Evolutionary conservation across 2,797 vertebrate species (phyloP).

Genomic region (Eulemur mongoz): DNA sequence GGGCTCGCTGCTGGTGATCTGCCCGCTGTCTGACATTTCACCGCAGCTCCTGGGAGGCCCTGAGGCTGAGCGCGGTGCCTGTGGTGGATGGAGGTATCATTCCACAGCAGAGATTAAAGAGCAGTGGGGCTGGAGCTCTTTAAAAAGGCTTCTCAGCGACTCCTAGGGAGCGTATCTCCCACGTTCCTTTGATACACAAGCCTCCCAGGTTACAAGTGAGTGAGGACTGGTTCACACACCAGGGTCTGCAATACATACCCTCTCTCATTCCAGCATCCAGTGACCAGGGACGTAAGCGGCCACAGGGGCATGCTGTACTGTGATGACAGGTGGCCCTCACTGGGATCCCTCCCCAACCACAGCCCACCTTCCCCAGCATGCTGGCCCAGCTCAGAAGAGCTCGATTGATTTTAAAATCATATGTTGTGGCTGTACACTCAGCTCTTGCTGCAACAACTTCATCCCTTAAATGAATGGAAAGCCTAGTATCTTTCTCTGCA

Average conservation of each 20-base stretch:
- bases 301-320: background rate
- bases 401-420: background rate
- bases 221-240: background rate
- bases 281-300: background rate
- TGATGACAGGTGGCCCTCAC: background rate
- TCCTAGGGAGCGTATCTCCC: background rate
- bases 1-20: background rate
- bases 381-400: background rate
- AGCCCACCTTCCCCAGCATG: background rate
- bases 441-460: background rate
- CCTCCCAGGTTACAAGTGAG: background rate
- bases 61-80: background rate
- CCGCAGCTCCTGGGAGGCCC: background rate
- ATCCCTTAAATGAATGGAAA: background rate
- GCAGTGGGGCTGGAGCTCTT: background rate
- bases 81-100: background rate
- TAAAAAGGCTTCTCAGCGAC: background rate
- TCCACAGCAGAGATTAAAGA: slow-evolving; percentile 18
- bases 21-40: background rate
- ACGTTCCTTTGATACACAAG: background rate
- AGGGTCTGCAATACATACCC: background rate
- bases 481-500: background rate
- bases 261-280: background rate
- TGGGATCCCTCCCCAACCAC: background rate
- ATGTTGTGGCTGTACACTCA: background rate